phyloP scores from a whole-genome alignment of 2,113 vertebrate genomes.

The Pelobates fuscus region DNA sequence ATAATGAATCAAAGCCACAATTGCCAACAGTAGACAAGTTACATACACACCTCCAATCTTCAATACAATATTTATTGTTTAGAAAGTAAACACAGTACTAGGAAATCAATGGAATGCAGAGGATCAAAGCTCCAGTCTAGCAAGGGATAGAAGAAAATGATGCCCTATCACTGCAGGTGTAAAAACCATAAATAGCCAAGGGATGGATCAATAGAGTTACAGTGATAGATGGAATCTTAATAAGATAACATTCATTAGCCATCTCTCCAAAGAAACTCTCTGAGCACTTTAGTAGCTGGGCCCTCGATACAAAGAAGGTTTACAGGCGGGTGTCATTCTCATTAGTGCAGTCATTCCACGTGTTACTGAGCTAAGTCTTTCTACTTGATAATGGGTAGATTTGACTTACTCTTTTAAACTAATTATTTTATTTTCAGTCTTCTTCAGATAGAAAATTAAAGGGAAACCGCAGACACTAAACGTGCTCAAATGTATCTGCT shows the following conservation, averaged over 20 bases:
- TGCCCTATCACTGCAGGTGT: constrained; percentile 45
- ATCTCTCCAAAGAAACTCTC: constrained; percentile 39
- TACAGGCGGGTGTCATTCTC: constrained; percentile 42
- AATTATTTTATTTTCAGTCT: not conserved
- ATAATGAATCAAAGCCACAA: not conserved
- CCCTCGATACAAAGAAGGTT: constrained; percentile 30
- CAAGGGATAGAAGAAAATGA: constrained; percentile 35
- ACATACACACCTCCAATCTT: not conserved
- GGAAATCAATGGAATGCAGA: constrained; percentile 10
- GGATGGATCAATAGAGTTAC: constrained; percentile 41
- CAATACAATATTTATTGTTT: not conserved
- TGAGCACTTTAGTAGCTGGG: constrained; percentile 44
- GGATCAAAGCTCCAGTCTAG: constrained; percentile 2
- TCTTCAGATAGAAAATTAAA: too few species aligned
- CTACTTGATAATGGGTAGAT: not conserved
- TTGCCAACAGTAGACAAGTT: not conserved
- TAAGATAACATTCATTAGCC: constrained; percentile 49
- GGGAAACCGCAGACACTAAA: too few species aligned
- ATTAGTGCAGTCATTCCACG: constrained; percentile 45
- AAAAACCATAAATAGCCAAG: constrained; percentile 42
- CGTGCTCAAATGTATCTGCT: too few species aligned
- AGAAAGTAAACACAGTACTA: not conserved
- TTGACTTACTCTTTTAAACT: not conserved
- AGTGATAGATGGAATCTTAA: constrained; percentile 49
- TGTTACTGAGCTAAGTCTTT: not conserved